Evolutionary conservation across 2,888 invertebrate species (phyloP).

Genomic region (Sarcophaga subvicina): DNA sequence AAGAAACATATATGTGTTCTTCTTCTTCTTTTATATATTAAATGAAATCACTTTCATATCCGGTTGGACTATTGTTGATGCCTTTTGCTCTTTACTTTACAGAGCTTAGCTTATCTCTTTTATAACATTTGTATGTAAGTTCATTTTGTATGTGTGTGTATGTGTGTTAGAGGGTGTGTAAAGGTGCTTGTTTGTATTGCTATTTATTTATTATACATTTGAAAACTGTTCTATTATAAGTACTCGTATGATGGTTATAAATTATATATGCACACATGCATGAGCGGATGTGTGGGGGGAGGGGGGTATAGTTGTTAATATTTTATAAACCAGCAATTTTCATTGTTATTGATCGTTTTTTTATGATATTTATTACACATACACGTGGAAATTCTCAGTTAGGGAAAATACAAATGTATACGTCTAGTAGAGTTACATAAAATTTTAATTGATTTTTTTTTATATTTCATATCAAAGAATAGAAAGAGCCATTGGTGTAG

Average conservation of each 20-base stretch:
- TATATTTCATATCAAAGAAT: too few relatives aligned
- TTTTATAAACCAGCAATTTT: slow-evolving; percentile 24
- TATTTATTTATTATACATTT: not conserved
- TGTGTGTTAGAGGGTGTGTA: not conserved
- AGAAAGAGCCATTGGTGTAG: too few relatives aligned
- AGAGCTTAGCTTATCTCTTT: not conserved
- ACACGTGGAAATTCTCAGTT: not conserved
- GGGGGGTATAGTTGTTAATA: not conserved
- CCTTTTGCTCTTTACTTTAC: slow-evolving; percentile 3
- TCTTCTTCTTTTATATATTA: not conserved
- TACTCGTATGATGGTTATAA: not conserved
- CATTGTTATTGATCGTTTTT: slow-evolving; percentile 39
- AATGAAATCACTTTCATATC: slow-evolving; percentile 53
- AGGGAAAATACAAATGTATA: not conserved
- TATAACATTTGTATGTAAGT: not conserved
- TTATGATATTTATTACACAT: not conserved
- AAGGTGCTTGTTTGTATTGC: not conserved
- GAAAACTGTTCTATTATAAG: not conserved
- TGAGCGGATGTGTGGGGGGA: not conserved
- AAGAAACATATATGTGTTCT: slow-evolving; percentile 16
- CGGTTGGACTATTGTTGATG: slow-evolving; percentile 17
- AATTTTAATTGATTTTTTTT: too few relatives aligned
- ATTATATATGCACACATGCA: not conserved
- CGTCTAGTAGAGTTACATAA: too few relatives aligned
- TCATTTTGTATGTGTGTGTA: not conserved